Base-by-base conservation (phyloP, 1,140 invertebrate species). In the Trachymyrmex cornetzi region DNA sequence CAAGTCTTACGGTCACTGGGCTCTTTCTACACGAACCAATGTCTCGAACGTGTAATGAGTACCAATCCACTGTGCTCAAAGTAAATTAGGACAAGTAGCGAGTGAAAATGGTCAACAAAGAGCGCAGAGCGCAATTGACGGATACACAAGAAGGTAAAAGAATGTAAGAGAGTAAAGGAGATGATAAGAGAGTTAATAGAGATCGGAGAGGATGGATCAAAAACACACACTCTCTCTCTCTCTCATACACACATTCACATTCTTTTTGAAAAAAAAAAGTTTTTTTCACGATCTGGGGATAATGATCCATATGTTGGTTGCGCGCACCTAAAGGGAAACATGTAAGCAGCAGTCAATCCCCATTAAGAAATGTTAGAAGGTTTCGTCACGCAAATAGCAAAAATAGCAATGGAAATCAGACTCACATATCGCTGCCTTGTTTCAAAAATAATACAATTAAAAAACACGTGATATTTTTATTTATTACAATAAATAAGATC, bases 41-140 rank as follows among this genome's bases (percentile, higher is more conserved):
- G 69, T 27, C 69, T 75, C 55, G 80, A 61, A 74, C 77, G 30
- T 81, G 64, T 81, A 81, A 81, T 81, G 77, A 81, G 64, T 71
- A 71, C 77, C 77, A 81, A 81, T 81, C 22, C 44, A n/a, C 64
- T 71, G 63, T 66, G 64, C 30, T 55, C 77, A 81, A 69, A 81
- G 77, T 81, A 81, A 81, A 81, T 81, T 71, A 55, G 64, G 22
- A 57, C 55, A 82, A 82, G 55, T 82, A 63, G 57, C 80, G 11
- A 61, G 24, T 63, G 80, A 30, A 61, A 74, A 74, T 74, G 69
- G 69, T 44, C 67, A 34, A 57, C 34, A 27, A 63, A 24, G 24
- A 59, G 69, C 38, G 63, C 34, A 30, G 27, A 30, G 67, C 7
- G 22, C 19, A 48, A 27, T 11, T 75, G 50, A 48, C 53, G 44